These are phyloP conservation scores for Colossoma macropomum DNA, from an alignment of 2,113 vertebrate genomes.

Conservation along the genomic window DNA sequence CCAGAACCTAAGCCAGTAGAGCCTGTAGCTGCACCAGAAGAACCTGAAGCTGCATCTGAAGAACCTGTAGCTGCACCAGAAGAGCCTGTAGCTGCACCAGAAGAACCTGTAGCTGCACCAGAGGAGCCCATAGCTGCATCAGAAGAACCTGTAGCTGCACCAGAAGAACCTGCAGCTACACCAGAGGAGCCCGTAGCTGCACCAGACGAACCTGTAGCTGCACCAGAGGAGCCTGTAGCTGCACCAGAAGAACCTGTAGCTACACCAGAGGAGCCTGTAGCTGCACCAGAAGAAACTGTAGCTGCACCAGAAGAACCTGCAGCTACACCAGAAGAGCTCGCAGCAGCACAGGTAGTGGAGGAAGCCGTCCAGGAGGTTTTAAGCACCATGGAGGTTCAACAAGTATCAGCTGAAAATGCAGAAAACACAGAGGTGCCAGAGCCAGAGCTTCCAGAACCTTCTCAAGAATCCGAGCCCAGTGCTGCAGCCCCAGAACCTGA, in stretches of 20 bases:
- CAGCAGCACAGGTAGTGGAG: conserved; percentile 52
- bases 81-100: conserved; percentile 8
- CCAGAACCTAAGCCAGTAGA: background rate
- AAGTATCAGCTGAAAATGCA: conserved; percentile 13
- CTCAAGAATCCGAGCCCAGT: conserved; percentile 40
- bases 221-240: conserved; percentile 31
- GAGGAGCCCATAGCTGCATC: background rate
- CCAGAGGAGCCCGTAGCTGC: conserved; percentile 2
- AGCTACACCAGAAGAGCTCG: conserved; percentile 43
- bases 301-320: conserved; percentile 18
- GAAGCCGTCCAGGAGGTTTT: conserved; percentile 48
- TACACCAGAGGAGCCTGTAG: conserved; percentile 12
- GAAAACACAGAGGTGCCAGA: conserved; percentile 13
- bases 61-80: conserved; percentile 24
- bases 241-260: conserved; percentile 38
- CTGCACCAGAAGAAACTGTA: conserved; percentile 44
- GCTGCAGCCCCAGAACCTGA: conserved; percentile 46
- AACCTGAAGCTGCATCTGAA: background rate
- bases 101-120: conserved; percentile 2
- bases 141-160: background rate
- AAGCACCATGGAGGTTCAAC: conserved; percentile 7
- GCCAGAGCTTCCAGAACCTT: conserved; percentile 24
- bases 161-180: conserved; percentile 1
- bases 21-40: background rate
- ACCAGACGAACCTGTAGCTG: background rate